Evolutionary conservation across 92 coral and sea anemone genomes (phyloP), one percentile per base, ranked within the genome.

Genomic region (Pocillopora meandrina): DNA sequence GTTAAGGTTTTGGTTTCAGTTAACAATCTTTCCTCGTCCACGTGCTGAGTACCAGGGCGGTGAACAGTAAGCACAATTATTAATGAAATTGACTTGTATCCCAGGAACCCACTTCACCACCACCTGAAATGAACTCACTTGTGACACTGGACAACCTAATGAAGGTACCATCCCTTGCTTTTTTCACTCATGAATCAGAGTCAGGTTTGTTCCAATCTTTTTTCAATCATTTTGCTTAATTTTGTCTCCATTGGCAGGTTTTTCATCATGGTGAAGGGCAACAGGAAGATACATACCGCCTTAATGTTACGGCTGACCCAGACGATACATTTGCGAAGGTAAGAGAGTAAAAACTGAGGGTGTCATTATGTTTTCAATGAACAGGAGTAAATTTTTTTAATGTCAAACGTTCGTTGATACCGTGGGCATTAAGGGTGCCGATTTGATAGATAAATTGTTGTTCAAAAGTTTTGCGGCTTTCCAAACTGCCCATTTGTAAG

Each of bases 211-310:
- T 42, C 8, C 52, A 42, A 42, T 42, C 52, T 42, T 42, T 42
- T 42, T 42, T 42, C 5, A 42, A 42, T 42, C 52, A 66, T 3
- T 65, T 20, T 20, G 33, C 36, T 31, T 18, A 23, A 2, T 66
- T 33, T 23, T 66, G 19, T 33, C 13, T 55, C 33, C 47, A 75
- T 21, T 42, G 19, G 9, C 86, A 96, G 98, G 98, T 89, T 65
- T 89, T 96, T 47, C 98, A 95, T 71, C 98, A 96, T 77, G 93
- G 96, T 14, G 96, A 92, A 85, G 93, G 92, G 36, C 86, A 86
- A 84, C 82, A 86, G 58, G 95, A 94, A 19, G 98, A 94, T 52
- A 89, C 95, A 5, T 96, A 96, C 61, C 92, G 98, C 20, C 78
- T 96, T 35, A 91, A 91, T 83, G 89, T 93, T 33, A 92, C 95